Base-by-base conservation (phyloP, 1,140 invertebrate genomes). In the Lepidostoma basale region DNA sequence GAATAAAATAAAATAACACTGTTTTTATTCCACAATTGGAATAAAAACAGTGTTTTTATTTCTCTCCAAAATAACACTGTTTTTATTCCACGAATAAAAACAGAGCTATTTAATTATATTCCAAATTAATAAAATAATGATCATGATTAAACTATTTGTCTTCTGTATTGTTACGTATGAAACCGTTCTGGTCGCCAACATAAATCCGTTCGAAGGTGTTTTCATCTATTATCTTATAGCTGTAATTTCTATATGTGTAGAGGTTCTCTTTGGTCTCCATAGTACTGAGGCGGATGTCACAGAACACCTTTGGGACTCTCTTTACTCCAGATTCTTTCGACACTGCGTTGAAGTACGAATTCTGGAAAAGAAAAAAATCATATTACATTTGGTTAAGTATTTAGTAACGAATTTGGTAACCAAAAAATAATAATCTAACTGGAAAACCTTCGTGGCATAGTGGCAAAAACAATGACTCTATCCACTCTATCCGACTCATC, bases 161-260 rank as follows among this genome's bases (percentile, higher is more conserved):
- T n/a, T n/a, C n/a, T n/a, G n/a, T n/a, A n/a, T n/a, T n/a, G n/a
- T n/a, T n/a, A n/a, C n/a, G n/a, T n/a, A n/a, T n/a, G n/a, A n/a
- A n/a, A n/a, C n/a, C n/a, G n/a, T n/a, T n/a, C n/a, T n/a, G n/a
- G n/a, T 39, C 30, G n/a, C 28, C 49, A 2, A 74, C 74, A 14
- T 76, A 54, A 1, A 47, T 74, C 42, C 75, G 75, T 3, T 74
- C 70, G 65, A 81, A 82, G 0, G 74, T 81, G 28, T 80, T 70
- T 36, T 76, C 73, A 42, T 83, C 81, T 5, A 82, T 69, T 0
- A 83, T 73, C 9, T 67, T 77, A 60, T 82, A 83, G 0, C 71
- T 67, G 56, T 81, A 83, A 28, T 81, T 75, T 54, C 82, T 77
- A 65, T 78, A 83, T 0, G 77, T 80, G 67, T 81, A 81, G 0